These are phyloP conservation scores for Gymnoscopelus braueri DNA, from an alignment of 2,797 vertebrate genomes.

Conservation along the genomic window DNA sequence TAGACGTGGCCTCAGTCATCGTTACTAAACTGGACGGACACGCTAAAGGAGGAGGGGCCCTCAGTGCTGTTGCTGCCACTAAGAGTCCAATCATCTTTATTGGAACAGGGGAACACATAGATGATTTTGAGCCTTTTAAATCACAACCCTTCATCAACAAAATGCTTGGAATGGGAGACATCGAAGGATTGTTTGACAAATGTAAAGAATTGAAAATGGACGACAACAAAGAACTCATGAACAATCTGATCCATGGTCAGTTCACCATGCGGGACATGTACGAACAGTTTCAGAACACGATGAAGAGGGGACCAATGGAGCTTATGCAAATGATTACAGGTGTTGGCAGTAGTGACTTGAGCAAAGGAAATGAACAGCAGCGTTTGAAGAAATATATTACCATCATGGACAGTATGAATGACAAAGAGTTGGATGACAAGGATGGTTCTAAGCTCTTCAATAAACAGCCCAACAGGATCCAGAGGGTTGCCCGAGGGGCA, in stretches of 20 bases:
- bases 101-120: no score
- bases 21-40: no score
- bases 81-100: no score
- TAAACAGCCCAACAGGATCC: slow-evolving; percentile 95
- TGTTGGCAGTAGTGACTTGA: slow-evolving; percentile 96
- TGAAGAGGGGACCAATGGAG: no score
- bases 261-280: slow-evolving; percentile 99
- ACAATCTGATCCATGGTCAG: slow-evolving; percentile 98
- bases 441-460: slow-evolving; percentile 98
- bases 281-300: slow-evolving; percentile 99
- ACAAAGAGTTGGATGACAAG: slow-evolving; percentile 98
- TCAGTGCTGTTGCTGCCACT: no score
- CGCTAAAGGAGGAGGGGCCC: no score
- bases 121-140: no score
- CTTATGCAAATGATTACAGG: slow-evolving; percentile 99
- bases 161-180: no score
- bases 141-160: no score
- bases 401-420: slow-evolving; percentile 99
- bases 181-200: slow-evolving; percentile 96
- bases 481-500: slow-evolving; percentile 93
- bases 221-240: slow-evolving; percentile 97
- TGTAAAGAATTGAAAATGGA: slow-evolving; percentile 97
- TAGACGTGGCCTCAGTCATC: no score
- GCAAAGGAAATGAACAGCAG: slow-evolving; percentile 98
- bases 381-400: slow-evolving; percentile 98